Percentiles rank a stretch among this genome's conserved stretches.
Conservation (phyloP, 2,888 invertebrate genomes). For the Coelinius sp. region DNA sequence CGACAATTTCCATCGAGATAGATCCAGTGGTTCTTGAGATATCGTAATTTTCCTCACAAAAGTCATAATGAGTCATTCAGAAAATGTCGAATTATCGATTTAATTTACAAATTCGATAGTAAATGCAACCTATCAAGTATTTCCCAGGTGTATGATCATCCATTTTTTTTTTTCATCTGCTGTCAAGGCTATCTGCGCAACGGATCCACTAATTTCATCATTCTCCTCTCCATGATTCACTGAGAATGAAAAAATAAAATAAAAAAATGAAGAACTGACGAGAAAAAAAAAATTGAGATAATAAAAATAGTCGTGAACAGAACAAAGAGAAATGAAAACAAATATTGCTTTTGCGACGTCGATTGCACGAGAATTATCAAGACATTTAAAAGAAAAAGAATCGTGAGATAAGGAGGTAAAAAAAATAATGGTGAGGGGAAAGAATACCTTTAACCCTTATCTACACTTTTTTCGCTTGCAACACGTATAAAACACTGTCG, state of each 20-base stretch:
- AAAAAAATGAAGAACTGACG: not conserved
- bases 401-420: not conserved
- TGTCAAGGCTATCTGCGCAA: not conserved
- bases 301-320: not conserved
- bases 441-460: not conserved
- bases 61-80: too few species aligned
- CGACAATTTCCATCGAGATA: too few species aligned
- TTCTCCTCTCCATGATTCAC: not conserved
- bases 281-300: too few species aligned
- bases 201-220: not conserved
- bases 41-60: too few species aligned
- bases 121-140: slow-evolving; percentile 41
- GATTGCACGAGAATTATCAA: not conserved
- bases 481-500: not conserved
- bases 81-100: not conserved
- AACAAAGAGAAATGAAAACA: not conserved
- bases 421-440: not conserved
- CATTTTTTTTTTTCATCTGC: not conserved
- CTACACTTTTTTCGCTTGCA: not conserved
- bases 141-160: slow-evolving; percentile 36
- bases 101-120: not conserved
- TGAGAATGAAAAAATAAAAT: not conserved
- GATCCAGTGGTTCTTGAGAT: too few species aligned
- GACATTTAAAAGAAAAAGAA: not conserved
- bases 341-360: not conserved